Base-by-base conservation (phyloP, 1,140 invertebrate genomes). In the Harpegnathos saltator region DNA sequence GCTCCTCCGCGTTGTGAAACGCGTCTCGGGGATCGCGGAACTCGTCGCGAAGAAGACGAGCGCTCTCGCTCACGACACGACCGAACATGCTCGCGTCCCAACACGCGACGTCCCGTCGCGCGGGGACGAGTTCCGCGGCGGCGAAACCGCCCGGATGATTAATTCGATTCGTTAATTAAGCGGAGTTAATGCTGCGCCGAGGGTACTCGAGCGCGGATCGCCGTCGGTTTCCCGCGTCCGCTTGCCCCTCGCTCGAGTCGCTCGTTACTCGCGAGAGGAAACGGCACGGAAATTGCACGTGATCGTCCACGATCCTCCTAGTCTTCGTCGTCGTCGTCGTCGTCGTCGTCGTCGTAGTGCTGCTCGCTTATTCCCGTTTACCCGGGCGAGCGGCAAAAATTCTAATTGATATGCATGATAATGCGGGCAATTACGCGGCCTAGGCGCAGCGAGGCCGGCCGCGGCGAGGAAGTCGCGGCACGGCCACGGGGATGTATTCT, bases 141-240 rank as follows among this genome's bases (percentile, higher is more conserved):
- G 56, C 22, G 15, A 19, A n/a, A 50, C 19, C 54, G 50, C 17
- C 22, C 52, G 19, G 15, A 19, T 61, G 66, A 73, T 72, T 81
- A 81, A 81, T 52, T 66, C 4, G 66, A 62, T 38, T 61, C 65
- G 29, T 85, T 72, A 81, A 85, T 85, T 80, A 59, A 68, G 14
- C 44, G 11, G 12, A 62, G 14, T 56, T 38, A 50, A 61, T 62
- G n/a, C n/a, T 12, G 54, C 56, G 63, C 65, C 26, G 29, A 33
- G 29, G 5, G 29, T n/a, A n/a, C n/a, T n/a, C n/a, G 29, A 33
- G 29, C 29, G 29, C 29, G 29, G 5, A 33, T 33, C 29, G 29
- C 29, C 1, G 5, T 33, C 29, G 29, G 29, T n/a, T n/a, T n/a
- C n/a, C n/a, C n/a, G n/a, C n/a, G n/a, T n/a, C n/a, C n/a, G n/a